A percentile compares a stretch with the other conserved stretches of the same genome.
phyloP scores from a whole-genome alignment of 2,888 invertebrate species.

The Sinopyrophorus schimmeli region DNA sequence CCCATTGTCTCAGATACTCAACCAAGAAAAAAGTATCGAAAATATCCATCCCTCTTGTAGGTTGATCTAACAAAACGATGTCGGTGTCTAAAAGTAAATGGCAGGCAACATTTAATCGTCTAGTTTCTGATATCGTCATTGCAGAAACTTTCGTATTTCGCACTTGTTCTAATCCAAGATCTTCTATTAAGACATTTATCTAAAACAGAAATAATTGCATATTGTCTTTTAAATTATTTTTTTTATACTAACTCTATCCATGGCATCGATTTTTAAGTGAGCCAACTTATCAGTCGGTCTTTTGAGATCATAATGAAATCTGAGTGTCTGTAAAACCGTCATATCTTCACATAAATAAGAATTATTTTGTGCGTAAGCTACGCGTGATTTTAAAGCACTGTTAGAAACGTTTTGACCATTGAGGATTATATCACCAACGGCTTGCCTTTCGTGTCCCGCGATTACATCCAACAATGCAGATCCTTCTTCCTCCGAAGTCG shows the following conservation, averaged over 20 bases:
- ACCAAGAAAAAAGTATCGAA: constrained; percentile 95
- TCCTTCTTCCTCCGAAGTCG: constrained; percentile 85
- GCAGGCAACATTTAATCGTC: constrained; percentile 86
- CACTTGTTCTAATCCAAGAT: constrained; percentile 87
- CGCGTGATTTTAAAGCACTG: constrained; percentile 69
- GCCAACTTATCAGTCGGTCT: constrained; percentile 65
- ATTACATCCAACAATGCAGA: constrained; percentile 83
- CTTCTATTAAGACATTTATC: constrained; percentile 89
- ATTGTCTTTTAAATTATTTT: constrained; percentile 4
- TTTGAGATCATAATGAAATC: constrained; percentile 78
- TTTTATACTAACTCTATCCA: constrained; percentile 66
- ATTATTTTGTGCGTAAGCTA: constrained; percentile 76
- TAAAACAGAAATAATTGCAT: constrained; percentile 48
- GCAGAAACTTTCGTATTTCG: constrained; percentile 83
- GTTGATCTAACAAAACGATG: constrained; percentile 84
- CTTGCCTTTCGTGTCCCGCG: constrained; percentile 67
- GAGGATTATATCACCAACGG: constrained; percentile 77
- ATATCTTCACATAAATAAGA: constrained; percentile 80
- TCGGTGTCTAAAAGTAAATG: constrained; percentile 85
- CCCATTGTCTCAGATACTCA: constrained; percentile 93
- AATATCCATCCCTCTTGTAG: constrained; percentile 88
- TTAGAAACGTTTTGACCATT: constrained; percentile 84
- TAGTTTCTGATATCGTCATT: constrained; percentile 84
- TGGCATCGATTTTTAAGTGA: constrained; percentile 71
- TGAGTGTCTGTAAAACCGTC: constrained; percentile 87